phyloP scores from a whole-genome alignment of 2,888 invertebrate genomes.

The Abscondita cerata region DNA sequence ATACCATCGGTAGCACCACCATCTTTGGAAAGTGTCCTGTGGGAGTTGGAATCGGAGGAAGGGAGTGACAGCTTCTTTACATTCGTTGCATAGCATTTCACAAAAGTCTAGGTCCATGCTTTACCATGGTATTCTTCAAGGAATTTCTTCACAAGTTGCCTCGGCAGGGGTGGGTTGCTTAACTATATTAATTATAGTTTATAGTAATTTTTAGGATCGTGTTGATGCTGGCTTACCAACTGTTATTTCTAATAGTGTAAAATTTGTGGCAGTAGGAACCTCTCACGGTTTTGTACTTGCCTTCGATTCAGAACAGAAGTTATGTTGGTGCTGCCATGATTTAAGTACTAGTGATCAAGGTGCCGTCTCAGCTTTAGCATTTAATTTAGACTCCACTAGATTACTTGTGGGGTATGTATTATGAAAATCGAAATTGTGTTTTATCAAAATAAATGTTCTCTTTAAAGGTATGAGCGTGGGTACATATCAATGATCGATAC shows the following conservation, averaged over 20 bases:
- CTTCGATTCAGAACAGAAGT: slow-evolving; percentile 84
- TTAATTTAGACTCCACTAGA: slow-evolving; percentile 86
- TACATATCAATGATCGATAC: slow-evolving; percentile 92
- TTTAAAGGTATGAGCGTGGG: slow-evolving; percentile 72
- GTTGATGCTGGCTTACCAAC: slow-evolving; percentile 90
- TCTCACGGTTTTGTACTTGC: slow-evolving; percentile 91
- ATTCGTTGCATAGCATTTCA: slow-evolving; percentile 61
- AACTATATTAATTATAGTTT: background rate
- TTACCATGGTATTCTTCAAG: slow-evolving; percentile 82
- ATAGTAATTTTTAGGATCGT: slow-evolving; percentile 70
- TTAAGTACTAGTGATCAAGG: slow-evolving; percentile 73
- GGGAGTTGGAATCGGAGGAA: slow-evolving; percentile 73
- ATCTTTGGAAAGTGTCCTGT: slow-evolving; percentile 81
- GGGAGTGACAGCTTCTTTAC: slow-evolving; percentile 65
- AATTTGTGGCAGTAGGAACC: slow-evolving; percentile 90
- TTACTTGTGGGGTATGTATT: slow-evolving; percentile 74
- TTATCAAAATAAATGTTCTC: background rate
- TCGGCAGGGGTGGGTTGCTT: slow-evolving; percentile 75
- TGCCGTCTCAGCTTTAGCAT: slow-evolving; percentile 82
- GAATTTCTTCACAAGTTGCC: slow-evolving; percentile 85
- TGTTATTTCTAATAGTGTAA: slow-evolving; percentile 76
- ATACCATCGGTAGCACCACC: slow-evolving; percentile 78
- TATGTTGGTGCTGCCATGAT: slow-evolving; percentile 87
- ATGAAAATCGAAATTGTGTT: background rate
- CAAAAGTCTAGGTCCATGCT: slow-evolving; percentile 69